Percentiles rank a stretch among this genome's conserved stretches.
These are phyloP conservation scores for Chionis minor DNA, from an alignment of 2,113 vertebrate species.

Conservation along the genomic window DNA sequence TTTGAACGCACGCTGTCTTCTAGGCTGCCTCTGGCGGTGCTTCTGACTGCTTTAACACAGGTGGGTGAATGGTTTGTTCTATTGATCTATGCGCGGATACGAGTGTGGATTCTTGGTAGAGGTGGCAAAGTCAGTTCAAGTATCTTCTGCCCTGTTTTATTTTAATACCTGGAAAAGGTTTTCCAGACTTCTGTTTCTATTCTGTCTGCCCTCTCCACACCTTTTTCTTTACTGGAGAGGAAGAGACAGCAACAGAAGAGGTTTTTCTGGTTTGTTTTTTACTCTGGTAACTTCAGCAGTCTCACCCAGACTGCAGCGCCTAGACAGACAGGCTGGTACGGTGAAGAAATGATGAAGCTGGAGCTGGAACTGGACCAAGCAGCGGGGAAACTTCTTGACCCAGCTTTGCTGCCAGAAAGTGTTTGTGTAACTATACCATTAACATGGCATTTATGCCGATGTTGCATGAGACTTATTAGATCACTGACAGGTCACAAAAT, in stretches of 20 bases:
- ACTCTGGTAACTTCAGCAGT: not conserved
- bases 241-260: not conserved
- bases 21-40: not conserved
- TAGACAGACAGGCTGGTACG: rapidly evolving
- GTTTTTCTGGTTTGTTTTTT: not conserved
- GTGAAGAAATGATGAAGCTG: not conserved
- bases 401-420: not conserved
- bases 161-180: not conserved
- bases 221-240: not conserved
- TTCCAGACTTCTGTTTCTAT: not conserved
- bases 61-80: not conserved
- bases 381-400: not conserved
- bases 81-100: not conserved
- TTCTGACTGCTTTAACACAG: not conserved
- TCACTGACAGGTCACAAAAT: not conserved
- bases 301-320: not conserved
- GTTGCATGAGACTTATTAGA: not conserved
- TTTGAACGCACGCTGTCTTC: rapidly evolving
- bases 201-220: not conserved
- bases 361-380: not conserved
- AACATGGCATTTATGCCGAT: not conserved
- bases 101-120: not conserved
- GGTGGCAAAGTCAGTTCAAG: not conserved
- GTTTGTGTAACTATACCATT: not conserved
- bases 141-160: not conserved